Base-by-base conservation (phyloP, 2,888 invertebrate species). In the Sphinx pinastri region DNA sequence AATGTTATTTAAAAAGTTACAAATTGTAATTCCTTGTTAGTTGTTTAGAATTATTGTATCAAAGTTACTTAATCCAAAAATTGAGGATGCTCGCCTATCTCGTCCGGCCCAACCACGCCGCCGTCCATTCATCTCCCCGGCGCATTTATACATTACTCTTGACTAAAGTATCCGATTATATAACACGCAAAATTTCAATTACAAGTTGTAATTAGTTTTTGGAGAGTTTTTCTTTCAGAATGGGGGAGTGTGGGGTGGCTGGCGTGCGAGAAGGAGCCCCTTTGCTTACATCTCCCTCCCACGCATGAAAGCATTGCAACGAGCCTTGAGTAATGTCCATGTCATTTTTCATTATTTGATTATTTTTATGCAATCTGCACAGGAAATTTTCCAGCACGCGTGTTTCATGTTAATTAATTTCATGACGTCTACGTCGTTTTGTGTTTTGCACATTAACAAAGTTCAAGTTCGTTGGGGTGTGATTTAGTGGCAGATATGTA, bases 111-210 rank as follows among this genome's bases (percentile, higher is more conserved):
- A 83, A 85, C 88, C 88, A 84, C 86, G 77, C 78, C 81, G 84
- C 74, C 84, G 87, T 82, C 90, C 91, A 90, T 92, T 91, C 92
- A 88, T 91, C 92, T 90, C 92, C 90, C 88, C 84, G 83, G 86
- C 91, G 92, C 92, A 93, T 94, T 93, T 93, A 92, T 93, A 93
- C 91, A 93, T 93, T 93, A 93, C 93, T 92, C 93, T 92, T 91
- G 92, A 92, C 92, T 92, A 94, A 94, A 94, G 93, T 94, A 94
- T 94, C 93, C 94, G 94, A 94, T 94, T 94, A 94, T 94, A 92
- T 94, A 94, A 94, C 94, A 94, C 94, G 94, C 94, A 94, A 94
- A 94, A 94, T 94, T 94, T 94, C 94, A 94, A 94, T 94, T 94
- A 94, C 94, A 94, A 94, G 89, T 94, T 94, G 94, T 94, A 94